These are phyloP conservation scores for Lethrus apterus DNA, from an alignment of 1,140 invertebrate species.

Conservation along the genomic window DNA sequence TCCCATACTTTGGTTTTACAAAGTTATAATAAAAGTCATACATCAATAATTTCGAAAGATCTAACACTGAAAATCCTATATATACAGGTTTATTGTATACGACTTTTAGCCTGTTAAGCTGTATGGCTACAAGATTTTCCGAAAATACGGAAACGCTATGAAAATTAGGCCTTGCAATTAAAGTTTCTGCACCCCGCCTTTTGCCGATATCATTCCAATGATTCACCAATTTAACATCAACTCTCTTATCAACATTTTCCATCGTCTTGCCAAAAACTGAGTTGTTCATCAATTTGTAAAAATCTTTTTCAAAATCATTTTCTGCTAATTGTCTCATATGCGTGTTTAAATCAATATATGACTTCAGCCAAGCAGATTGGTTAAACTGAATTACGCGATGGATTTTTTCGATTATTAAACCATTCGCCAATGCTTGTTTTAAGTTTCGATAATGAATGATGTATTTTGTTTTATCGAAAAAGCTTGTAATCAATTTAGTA, in stretches of 20 bases:
- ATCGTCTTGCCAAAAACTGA: slow-evolving; percentile 43
- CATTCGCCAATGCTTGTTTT: slow-evolving; percentile 30
- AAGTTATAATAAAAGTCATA: slow-evolving; percentile 27
- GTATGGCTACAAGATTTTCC: slow-evolving; percentile 37
- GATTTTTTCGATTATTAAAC: slow-evolving; percentile 36
- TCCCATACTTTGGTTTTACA: slow-evolving; percentile 19
- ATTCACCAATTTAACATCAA: slow-evolving; percentile 34
- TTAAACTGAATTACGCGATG: slow-evolving; percentile 37
- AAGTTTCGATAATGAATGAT: slow-evolving; percentile 38
- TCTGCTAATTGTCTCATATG: slow-evolving; percentile 27
- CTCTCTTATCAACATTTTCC: slow-evolving; percentile 39
- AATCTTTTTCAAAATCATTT: slow-evolving; percentile 42
- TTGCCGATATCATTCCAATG: slow-evolving; percentile 20
- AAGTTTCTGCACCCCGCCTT: slow-evolving; percentile 22
- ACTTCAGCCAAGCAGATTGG: slow-evolving; percentile 36
- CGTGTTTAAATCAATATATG: slow-evolving; percentile 40
- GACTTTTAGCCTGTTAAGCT: slow-evolving; percentile 34
- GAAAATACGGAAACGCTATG: slow-evolving; percentile 26
- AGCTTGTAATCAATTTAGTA: slow-evolving; percentile 40
- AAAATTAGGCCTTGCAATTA: slow-evolving; percentile 33
- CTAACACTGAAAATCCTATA: slow-evolving; percentile 39
- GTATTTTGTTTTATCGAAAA: slow-evolving; percentile 35
- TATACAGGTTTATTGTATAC: slow-evolving; percentile 40
- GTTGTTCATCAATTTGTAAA: slow-evolving; percentile 45
- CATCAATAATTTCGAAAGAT: too few relatives aligned